phyloP scores from a whole-genome alignment of 2,113 vertebrate genomes.

The Sitta europaea region DNA sequence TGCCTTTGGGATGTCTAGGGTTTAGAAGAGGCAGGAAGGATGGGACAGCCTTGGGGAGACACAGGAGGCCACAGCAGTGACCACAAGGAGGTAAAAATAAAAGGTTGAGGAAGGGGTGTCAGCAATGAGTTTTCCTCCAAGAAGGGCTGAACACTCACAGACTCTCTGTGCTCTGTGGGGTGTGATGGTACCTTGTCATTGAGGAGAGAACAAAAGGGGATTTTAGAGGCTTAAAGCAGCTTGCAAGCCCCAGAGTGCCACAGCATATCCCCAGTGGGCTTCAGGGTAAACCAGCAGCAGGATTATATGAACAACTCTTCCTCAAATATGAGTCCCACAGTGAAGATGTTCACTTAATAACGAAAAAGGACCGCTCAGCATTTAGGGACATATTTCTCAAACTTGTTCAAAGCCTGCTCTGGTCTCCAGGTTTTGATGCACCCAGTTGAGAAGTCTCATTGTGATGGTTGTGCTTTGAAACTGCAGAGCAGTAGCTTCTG shows the following conservation, averaged over 20 bases:
- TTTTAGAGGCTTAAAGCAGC: background rate
- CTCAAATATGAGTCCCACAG: background rate
- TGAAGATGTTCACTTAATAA: background rate
- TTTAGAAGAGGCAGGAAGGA: background rate
- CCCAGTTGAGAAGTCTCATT: background rate
- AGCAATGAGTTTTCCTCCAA: background rate
- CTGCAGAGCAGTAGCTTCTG: background rate
- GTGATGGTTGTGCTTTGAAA: background rate
- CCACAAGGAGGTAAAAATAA: background rate
- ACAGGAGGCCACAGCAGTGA: background rate
- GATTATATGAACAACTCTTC: background rate
- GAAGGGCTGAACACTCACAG: background rate
- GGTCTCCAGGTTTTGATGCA: background rate
- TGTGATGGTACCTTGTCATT: accelerated
- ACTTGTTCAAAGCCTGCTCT: background rate
- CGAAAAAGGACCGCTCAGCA: background rate
- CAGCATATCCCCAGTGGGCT: background rate
- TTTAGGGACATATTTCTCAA: background rate
- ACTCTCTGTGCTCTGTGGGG: background rate
- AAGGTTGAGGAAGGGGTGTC: background rate
- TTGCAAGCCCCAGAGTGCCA: background rate
- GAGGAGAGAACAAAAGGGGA: background rate
- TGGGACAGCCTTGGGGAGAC: background rate
- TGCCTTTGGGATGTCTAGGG: accelerated
- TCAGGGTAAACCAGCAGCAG: background rate